A percentile compares a stretch with the other conserved stretches of the same genome.
Conservation (phyloP, 64 coral and sea anemone species). For the Stichodactyla mertensii region DNA sequence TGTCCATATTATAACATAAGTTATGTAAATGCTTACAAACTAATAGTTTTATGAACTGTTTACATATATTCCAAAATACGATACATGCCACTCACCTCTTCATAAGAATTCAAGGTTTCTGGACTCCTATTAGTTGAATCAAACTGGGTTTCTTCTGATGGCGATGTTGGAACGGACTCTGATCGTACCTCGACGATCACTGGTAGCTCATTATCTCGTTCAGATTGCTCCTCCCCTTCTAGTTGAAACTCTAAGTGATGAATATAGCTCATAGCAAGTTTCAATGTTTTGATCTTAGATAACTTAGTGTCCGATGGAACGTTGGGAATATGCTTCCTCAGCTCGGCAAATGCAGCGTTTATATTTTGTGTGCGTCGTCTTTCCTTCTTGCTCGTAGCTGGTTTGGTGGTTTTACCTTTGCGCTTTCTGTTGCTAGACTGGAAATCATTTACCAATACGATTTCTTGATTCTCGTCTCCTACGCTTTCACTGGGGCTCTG, state of each 20-base stretch:
- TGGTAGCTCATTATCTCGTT: not conserved
- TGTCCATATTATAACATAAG: not conserved
- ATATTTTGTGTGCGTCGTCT: slow-evolving; percentile 84
- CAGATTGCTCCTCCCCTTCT: slow-evolving; percentile 33
- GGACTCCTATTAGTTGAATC: not conserved
- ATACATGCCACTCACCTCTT: slow-evolving; percentile 7
- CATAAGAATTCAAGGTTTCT: slow-evolving; percentile 6
- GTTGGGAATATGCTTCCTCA: slow-evolving; percentile 91
- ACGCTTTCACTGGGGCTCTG: slow-evolving; percentile 23
- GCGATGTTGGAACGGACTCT: not conserved
- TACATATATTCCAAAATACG: not conserved
- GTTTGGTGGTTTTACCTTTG: slow-evolving; percentile 56
- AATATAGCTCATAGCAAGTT: slow-evolving; percentile 97
- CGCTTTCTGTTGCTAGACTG: slow-evolving; percentile 29
- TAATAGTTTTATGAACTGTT: slow-evolving; percentile 3
- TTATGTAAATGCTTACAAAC: not conserved
- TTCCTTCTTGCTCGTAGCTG: slow-evolving; percentile 82
- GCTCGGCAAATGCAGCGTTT: slow-evolving; percentile 89
- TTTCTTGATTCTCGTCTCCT: not conserved
- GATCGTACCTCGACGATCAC: not conserved
- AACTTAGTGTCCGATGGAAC: slow-evolving; percentile 94
- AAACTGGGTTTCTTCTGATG: not conserved
- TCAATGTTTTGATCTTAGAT: slow-evolving; percentile 95
- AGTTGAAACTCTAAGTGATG: slow-evolving; percentile 82
- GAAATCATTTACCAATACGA: not conserved